These are phyloP conservation scores for Papilio polytes DNA, from an alignment of 1,140 invertebrate species.

Conservation along the genomic window DNA sequence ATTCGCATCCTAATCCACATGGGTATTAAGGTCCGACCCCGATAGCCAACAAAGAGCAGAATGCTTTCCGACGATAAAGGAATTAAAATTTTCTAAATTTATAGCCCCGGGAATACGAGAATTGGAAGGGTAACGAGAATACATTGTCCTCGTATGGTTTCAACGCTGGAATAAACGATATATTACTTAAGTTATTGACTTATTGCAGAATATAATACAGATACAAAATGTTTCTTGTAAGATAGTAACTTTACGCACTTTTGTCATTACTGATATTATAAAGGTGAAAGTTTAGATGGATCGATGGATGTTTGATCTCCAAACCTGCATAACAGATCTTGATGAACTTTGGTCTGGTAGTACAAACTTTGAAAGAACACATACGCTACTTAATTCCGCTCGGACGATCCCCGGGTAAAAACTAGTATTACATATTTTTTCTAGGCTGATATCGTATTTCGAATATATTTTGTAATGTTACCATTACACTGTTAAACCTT, in stretches of 20 bases:
- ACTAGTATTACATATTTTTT: too few species aligned
- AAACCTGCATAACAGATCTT: too few species aligned
- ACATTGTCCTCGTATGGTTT: conserved; percentile 44
- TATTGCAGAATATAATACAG: not conserved
- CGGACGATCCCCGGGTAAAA: too few species aligned
- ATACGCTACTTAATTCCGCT: too few species aligned
- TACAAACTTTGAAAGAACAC: too few species aligned
- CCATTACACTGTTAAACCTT: too few species aligned
- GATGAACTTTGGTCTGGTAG: too few species aligned
- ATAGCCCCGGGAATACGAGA: conserved; percentile 41
- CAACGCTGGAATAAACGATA: conserved; percentile 29
- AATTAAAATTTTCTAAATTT: conserved; percentile 57
- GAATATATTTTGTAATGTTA: too few species aligned
- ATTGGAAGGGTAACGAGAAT: conserved; percentile 7
- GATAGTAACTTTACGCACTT: too few species aligned
- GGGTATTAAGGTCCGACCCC: conserved; percentile 44
- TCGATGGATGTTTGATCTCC: too few species aligned
- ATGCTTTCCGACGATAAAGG: conserved; percentile 51
- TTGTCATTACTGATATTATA: not conserved
- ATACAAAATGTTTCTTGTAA: not conserved
- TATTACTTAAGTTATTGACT: not conserved
- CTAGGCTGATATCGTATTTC: too few species aligned
- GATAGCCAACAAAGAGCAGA: conserved; percentile 50
- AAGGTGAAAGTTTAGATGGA: too few species aligned
- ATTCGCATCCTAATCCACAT: conserved; percentile 46